A percentile compares a stretch with the other conserved stretches of the same genome.
phyloP scores from a whole-genome alignment of 2,888 invertebrate species.

The Bimastos eiseni region DNA sequence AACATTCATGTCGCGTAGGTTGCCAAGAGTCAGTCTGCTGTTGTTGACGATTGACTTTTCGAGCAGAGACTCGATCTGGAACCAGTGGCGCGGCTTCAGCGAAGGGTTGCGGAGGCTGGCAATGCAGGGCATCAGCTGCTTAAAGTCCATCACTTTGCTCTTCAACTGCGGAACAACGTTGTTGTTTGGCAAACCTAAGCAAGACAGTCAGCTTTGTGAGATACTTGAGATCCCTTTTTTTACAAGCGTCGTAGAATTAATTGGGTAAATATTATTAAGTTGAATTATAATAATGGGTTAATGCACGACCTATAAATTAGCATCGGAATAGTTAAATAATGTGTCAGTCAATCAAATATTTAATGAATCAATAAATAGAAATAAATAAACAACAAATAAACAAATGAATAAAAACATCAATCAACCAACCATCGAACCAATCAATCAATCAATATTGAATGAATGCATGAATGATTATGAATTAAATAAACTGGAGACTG shows the following conservation, averaged over 20 bases:
- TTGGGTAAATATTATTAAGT: too few relatives aligned
- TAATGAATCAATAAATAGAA: not conserved
- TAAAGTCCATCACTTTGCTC: slow-evolving; percentile 60
- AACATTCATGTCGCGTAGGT: slow-evolving; percentile 61
- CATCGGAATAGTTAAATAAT: not conserved
- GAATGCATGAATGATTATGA: too few relatives aligned
- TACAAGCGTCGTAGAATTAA: too few relatives aligned
- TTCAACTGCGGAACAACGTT: slow-evolving; percentile 60
- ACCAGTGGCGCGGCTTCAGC: slow-evolving; percentile 59
- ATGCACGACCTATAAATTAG: too few relatives aligned
- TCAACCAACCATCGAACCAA: not conserved
- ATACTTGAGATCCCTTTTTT: too few relatives aligned
- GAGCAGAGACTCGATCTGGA: slow-evolving; percentile 58
- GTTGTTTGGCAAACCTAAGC: slow-evolving; percentile 59
- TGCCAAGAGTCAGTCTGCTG: slow-evolving; percentile 59
- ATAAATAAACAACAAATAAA: too few relatives aligned
- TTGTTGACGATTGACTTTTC: slow-evolving; percentile 57
- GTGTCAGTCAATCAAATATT: not conserved
- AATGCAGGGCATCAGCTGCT: slow-evolving; percentile 61
- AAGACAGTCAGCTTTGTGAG: not conserved
- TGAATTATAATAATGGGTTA: too few relatives aligned
- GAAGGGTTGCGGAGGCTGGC: slow-evolving; percentile 60
- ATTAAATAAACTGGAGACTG: too few relatives aligned
- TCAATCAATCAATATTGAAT: not conserved
- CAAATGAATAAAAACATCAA: too few relatives aligned